phyloP scores from a whole-genome alignment of 1,140 invertebrate species.

The Spodoptera frugiperda region DNA sequence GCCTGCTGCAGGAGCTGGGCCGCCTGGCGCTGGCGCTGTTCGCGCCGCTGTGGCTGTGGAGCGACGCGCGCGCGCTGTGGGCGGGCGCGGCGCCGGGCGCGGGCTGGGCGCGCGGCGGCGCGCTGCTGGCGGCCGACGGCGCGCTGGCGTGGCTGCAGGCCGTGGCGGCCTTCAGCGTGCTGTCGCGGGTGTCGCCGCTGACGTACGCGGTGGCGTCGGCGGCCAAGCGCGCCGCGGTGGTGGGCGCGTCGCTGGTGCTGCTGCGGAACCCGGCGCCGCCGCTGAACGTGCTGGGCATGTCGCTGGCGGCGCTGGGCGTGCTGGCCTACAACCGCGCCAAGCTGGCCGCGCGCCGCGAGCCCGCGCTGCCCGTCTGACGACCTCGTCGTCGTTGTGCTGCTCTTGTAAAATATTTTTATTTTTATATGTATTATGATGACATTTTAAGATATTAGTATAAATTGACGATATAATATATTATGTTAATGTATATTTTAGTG shows the following conservation, averaged over 20 bases:
- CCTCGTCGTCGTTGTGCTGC: not conserved
- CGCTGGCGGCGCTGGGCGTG: conserved; percentile 92
- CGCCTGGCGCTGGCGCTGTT: conserved; percentile 64
- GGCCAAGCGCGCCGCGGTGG: conserved; percentile 98
- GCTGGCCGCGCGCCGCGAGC: conserved; percentile 47
- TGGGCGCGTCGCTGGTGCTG: conserved; percentile 95
- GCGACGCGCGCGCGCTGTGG: conserved; percentile 52
- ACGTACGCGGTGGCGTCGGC: conserved; percentile 98
- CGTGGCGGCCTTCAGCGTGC: conserved; percentile 96
- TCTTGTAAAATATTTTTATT: not conserved
- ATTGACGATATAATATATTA: too few relatives aligned
- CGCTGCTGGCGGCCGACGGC: conserved; percentile 93
- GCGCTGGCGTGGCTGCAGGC: conserved; percentile 97
- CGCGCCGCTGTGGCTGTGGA: conserved; percentile 59
- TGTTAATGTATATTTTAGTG: too few relatives aligned
- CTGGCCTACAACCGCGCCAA: conserved; percentile 92
- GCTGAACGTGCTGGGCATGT: conserved; percentile 92
- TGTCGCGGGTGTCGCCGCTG: conserved; percentile 95
- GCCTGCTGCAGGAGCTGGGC: conserved; percentile 63
- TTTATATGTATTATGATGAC: too few relatives aligned
- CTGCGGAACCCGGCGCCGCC: conserved; percentile 92
- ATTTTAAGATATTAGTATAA: too few relatives aligned
- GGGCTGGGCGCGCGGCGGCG: conserved; percentile 64
- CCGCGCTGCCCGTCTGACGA: conserved; percentile 65
- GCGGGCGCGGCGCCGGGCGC: conserved; percentile 38